Conservation (phyloP, 2,113 vertebrate species). For the Solea solea region DNA sequence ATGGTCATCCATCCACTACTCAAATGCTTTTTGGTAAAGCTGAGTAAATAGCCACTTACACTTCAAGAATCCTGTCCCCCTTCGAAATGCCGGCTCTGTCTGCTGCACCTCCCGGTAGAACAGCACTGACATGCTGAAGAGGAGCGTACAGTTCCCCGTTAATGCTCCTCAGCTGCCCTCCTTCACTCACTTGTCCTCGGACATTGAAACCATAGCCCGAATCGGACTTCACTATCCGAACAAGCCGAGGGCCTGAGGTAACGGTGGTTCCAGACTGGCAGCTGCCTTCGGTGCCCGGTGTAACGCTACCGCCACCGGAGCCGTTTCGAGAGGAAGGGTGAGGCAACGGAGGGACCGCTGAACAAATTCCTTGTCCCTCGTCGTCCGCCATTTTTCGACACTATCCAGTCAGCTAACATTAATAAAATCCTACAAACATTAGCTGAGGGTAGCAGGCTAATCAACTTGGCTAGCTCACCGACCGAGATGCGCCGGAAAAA, state of each 20-base stretch:
- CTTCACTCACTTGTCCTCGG: conserved; percentile 96
- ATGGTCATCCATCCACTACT: no score
- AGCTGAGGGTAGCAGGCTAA: conserved; percentile 67
- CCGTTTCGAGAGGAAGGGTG: conserved; percentile 64
- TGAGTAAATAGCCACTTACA: conserved; percentile 84
- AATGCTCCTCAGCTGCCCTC: conserved; percentile 95
- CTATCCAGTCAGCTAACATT: conserved; percentile 16
- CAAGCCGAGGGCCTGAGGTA: conserved; percentile 88
- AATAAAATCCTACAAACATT: conserved; percentile 58
- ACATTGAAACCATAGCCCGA: conserved; percentile 97
- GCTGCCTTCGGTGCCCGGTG: conserved; percentile 63
- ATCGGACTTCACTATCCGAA: conserved; percentile 93
- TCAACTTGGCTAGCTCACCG: conserved; percentile 67
- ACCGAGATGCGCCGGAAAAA: conserved; percentile 52
- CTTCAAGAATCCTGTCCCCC: conserved; percentile 94
- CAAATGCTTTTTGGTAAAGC: neutral
- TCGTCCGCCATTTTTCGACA: conserved; percentile 76
- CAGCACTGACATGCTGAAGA: conserved; percentile 96
- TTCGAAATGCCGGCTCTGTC: conserved; percentile 93
- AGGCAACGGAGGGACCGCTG: conserved; percentile 59
- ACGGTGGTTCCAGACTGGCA: conserved; percentile 69
- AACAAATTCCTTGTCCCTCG: conserved; percentile 71
- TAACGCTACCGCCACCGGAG: conserved; percentile 63
- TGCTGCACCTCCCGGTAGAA: conserved; percentile 92
- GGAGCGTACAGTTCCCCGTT: conserved; percentile 96